Conservation (phyloP, 1,140 invertebrate genomes). For the Sipha flava region DNA sequence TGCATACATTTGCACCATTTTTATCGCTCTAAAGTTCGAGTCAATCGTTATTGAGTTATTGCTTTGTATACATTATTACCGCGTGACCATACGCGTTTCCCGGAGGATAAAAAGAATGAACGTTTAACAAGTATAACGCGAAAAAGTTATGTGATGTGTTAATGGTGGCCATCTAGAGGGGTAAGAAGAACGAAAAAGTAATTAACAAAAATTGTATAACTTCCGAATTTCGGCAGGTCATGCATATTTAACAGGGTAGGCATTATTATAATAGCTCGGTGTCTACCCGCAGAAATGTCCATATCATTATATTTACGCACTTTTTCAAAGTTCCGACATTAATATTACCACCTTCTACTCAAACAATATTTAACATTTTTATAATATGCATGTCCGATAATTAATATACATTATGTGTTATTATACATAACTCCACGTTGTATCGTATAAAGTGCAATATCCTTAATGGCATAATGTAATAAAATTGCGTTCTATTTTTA, state of each 20-base stretch:
- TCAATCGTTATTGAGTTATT: no score
- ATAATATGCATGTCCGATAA: neutral
- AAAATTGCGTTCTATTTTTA: neutral
- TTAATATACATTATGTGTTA: neutral
- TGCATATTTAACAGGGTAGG: conserved; percentile 20
- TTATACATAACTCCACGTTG: neutral
- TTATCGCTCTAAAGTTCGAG: no score
- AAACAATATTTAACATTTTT: neutral
- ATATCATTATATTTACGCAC: neutral
- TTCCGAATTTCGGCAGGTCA: neutral
- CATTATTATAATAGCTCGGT: neutral
- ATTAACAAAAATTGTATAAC: neutral
- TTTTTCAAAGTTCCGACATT: neutral
- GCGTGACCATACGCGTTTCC: no score
- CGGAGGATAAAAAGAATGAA: no score
- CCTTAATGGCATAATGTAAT: neutral
- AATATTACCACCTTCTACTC: neutral
- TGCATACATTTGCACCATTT: no score
- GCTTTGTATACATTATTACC: no score
- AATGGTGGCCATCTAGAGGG: neutral
- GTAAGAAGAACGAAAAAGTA: neutral
- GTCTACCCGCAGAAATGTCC: neutral
- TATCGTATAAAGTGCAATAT: neutral
- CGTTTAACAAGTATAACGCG: no score
- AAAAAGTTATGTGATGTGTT: no score